phyloP scores from a whole-genome alignment of 2,797 vertebrate species.

The Clarias pachynema region DNA sequence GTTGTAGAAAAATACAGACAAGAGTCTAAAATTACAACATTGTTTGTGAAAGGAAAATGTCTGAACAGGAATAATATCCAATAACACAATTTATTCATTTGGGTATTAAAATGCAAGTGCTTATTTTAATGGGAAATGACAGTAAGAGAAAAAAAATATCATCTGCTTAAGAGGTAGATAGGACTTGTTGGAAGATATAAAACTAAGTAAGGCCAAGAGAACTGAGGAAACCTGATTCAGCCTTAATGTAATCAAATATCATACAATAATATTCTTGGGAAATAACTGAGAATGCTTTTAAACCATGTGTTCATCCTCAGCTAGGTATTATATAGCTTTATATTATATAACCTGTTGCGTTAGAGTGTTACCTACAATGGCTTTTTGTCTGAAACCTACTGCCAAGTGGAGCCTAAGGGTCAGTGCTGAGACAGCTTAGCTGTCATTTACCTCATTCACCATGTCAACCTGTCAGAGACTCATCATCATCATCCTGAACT shows the following conservation, averaged over 20 bases:
- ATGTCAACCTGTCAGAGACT: constrained; percentile 43
- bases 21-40: not conserved
- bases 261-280: not conserved
- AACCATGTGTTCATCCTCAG: not conserved
- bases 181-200: not conserved
- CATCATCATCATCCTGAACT: constrained; percentile 34
- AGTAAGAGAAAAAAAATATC: not conserved
- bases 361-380: constrained; percentile 24
- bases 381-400: constrained; percentile 33
- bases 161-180: not conserved
- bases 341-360: constrained; percentile 11
- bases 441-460: constrained; percentile 49
- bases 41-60: not conserved
- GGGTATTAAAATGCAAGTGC: not conserved
- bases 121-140: not conserved
- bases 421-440: constrained; percentile 36
- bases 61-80: not conserved
- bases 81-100: not conserved
- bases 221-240: not conserved
- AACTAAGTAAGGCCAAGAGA: not conserved
- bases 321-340: not conserved
- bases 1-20: not conserved
- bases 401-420: constrained; percentile 41
- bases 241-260: not conserved
- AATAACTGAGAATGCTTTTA: not conserved